phyloP scores from a whole-genome alignment of 2,888 invertebrate species.

The Panzeria rudis region DNA sequence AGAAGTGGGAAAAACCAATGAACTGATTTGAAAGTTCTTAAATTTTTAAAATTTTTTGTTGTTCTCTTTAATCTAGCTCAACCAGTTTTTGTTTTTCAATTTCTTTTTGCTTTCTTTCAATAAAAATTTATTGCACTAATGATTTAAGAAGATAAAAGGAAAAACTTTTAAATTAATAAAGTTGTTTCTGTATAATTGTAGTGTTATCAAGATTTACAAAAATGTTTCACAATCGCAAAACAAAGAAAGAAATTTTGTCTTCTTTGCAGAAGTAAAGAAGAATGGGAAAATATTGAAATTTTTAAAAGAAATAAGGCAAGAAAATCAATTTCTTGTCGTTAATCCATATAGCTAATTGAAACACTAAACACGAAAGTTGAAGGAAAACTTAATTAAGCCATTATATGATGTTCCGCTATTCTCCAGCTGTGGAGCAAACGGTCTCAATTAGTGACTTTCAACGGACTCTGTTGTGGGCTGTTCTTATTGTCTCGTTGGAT shows the following conservation, averaged over 20 bases:
- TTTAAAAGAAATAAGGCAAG: no score
- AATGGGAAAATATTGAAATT: neutral
- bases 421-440: no score
- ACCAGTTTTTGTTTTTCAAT: neutral
- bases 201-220: neutral
- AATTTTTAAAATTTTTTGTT: neutral
- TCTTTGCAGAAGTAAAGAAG: no score
- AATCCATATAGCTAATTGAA: no score
- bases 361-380: no score
- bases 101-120: neutral
- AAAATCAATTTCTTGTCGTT: no score
- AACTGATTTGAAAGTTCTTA: neutral
- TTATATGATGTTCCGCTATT: no score
- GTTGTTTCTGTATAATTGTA: neutral
- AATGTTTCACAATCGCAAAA: neutral
- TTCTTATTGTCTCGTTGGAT: no score
- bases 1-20: neutral
- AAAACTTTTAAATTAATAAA: neutral
- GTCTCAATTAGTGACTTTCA: no score
- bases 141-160: neutral
- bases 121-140: neutral
- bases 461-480: no score
- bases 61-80: neutral
- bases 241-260: no score
- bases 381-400: no score